Evolutionary conservation across 2,113 vertebrate species (phyloP).

Genomic region (Turdus rufiventris): DNA sequence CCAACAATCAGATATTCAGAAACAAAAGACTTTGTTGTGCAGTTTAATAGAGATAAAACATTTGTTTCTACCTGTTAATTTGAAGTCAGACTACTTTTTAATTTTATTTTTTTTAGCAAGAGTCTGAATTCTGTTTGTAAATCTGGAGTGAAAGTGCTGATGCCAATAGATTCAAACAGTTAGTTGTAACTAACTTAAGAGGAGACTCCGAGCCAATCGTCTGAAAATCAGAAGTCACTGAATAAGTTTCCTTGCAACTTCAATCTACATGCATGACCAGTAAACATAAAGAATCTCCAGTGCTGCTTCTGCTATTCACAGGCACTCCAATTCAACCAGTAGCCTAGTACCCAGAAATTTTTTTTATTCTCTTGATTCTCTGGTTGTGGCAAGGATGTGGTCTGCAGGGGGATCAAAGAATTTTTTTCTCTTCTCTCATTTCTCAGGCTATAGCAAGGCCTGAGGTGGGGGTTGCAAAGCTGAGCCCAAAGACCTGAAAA

Average conservation of each 20-base stretch:
- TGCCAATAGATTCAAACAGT: neutral
- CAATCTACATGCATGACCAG: neutral
- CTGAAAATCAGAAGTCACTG: neutral
- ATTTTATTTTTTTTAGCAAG: neutral
- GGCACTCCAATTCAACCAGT: neutral
- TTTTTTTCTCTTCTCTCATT: neutral
- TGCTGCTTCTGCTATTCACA: neutral
- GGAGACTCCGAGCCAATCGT: neutral
- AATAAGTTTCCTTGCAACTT: neutral
- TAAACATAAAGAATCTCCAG: neutral
- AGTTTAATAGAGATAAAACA: conserved; percentile 13
- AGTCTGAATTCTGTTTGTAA: neutral
- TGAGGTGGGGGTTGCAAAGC: neutral
- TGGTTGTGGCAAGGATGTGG: neutral
- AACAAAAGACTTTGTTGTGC: conserved; percentile 24
- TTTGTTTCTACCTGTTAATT: conserved; percentile 13
- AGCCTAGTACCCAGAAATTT: neutral
- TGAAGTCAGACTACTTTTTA: neutral
- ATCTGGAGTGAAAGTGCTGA: neutral
- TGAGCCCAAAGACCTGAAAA: neutral
- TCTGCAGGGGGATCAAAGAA: neutral
- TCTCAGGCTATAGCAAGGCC: neutral
- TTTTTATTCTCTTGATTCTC: neutral
- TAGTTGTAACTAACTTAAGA: neutral
- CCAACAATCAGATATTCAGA: conserved; percentile 44